Conservation (phyloP, 2,888 invertebrate species). For the Agrochola litura region DNA sequence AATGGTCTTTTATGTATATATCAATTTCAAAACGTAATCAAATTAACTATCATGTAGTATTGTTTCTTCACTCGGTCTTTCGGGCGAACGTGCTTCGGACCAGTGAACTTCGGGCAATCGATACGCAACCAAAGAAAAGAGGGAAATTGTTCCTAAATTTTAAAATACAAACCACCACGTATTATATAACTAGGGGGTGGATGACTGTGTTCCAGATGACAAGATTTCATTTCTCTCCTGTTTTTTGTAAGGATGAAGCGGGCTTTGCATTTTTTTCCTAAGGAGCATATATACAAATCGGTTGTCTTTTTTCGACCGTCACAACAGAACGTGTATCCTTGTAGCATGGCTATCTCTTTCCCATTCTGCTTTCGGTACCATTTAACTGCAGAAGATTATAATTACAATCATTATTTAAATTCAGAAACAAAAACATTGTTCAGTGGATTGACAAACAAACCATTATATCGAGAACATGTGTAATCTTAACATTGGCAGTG, state of each 20-base stretch:
- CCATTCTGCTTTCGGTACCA: constrained; percentile 62
- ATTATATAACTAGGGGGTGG: constrained; percentile 11
- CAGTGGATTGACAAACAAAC: background rate
- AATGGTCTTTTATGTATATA: too few relatives aligned
- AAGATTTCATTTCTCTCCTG: constrained; percentile 12
- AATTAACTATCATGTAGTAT: too few relatives aligned
- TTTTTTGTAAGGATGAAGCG: constrained; percentile 35
- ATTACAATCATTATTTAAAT: background rate
- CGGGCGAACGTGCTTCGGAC: background rate
- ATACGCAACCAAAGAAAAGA: background rate
- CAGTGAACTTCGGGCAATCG: background rate
- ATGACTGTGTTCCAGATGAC: constrained; percentile 35
- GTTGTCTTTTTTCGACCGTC: constrained; percentile 24
- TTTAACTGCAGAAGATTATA: constrained; percentile 35
- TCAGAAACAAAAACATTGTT: background rate
- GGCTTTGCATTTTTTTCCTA: constrained; percentile 27
- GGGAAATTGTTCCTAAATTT: background rate
- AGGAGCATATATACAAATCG: constrained; percentile 21
- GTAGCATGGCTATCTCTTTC: constrained; percentile 67
- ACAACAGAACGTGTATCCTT: constrained; percentile 72
- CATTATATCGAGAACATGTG: too few relatives aligned
- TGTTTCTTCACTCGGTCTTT: background rate
- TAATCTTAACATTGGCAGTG: too few relatives aligned
- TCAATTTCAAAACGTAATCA: too few relatives aligned
- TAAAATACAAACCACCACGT: constrained; percentile 20